These are phyloP conservation scores for Sus scrofa DNA, from an alignment of 2,113 vertebrate species.

Conservation along the genomic window T2T-Sscrofa CM000813.6:46881501-46882000, in stretches of 20 bases:
- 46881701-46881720: neutral
- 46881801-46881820: neutral
- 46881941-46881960: neutral
- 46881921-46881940: neutral
- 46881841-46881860: neutral
- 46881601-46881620: neutral
- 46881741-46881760: neutral
- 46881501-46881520: neutral
- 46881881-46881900: slow-evolving; percentile 28
- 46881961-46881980: slow-evolving; percentile 58
- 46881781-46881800: neutral
- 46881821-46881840: slow-evolving; percentile 10
- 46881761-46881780: slow-evolving; percentile 21
- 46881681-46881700: neutral
- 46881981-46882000: slow-evolving; percentile 40
- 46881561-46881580: neutral
- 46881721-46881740: neutral
- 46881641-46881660: neutral
- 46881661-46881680: neutral
- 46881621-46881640: neutral
- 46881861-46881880: slow-evolving; percentile 40
- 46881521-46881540: neutral
- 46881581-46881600: neutral
- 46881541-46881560: neutral
- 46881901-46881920: neutral